Percentiles rank a stretch among this genome's conserved stretches.
Conservation (phyloP, 1,140 invertebrate genomes). For the Berghia stephanieae region DNA sequence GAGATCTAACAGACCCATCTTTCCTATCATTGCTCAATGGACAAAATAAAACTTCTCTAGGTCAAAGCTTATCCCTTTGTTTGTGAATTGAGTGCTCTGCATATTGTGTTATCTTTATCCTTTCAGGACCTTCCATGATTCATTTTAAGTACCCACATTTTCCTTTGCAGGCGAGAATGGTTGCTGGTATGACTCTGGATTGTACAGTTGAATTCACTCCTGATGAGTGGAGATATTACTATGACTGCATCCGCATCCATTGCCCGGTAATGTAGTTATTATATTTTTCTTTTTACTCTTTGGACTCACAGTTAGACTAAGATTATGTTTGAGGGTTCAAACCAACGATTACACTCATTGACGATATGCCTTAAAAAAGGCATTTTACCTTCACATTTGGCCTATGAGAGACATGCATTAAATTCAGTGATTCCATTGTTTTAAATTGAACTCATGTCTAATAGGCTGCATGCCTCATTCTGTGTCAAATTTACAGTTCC, state of each 20-base stretch:
- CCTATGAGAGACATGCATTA: no score
- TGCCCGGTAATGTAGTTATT: constrained; percentile 2
- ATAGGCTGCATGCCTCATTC: neutral
- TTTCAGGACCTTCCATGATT: neutral
- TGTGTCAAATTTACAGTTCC: no score
- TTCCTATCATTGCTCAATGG: no score
- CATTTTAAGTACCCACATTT: constrained; percentile 18
- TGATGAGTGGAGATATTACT: constrained; percentile 67
- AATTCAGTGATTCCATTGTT: neutral
- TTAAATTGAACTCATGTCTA: neutral
- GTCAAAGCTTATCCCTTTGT: neutral
- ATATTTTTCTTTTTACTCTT: constrained; percentile 1
- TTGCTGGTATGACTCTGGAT: constrained; percentile 59
- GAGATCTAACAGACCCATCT: neutral
- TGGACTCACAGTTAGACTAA: no score
- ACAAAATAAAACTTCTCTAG: no score
- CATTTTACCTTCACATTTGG: neutral
- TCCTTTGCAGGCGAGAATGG: constrained; percentile 55
- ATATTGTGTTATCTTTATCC: neutral
- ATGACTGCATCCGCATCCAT: constrained; percentile 64
- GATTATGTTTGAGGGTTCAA: no score
- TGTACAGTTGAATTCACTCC: constrained; percentile 64
- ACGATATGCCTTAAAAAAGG: neutral
- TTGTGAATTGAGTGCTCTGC: neutral
- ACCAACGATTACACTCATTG: no score